These are phyloP conservation scores for Thymallus thymallus DNA, from an alignment of 2,113 vertebrate genomes.

Conservation along the genomic window DNA sequence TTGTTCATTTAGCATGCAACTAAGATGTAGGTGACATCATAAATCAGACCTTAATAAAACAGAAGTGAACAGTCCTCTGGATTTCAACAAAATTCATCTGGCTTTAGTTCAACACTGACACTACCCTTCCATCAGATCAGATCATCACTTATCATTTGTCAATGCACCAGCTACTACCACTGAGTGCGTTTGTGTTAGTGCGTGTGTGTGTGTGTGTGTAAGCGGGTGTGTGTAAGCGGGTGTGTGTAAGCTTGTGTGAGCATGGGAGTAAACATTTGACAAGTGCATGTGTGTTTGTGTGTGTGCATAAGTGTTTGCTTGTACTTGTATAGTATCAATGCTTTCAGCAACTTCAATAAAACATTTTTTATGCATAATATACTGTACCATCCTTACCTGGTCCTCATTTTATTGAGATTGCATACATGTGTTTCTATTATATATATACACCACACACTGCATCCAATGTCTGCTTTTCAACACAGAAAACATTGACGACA, in stretches of 20 bases:
- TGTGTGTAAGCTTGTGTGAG: neutral
- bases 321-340: slow-evolving; percentile 12
- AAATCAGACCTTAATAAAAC: too few species aligned
- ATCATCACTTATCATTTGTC: too few species aligned
- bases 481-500: slow-evolving; percentile 25
- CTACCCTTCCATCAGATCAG: too few species aligned
- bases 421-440: slow-evolving; percentile 25
- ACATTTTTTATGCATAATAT: slow-evolving; percentile 1
- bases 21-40: too few species aligned
- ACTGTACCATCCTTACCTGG: too few species aligned
- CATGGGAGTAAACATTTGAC: neutral
- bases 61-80: too few species aligned
- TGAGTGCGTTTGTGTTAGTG: too few species aligned
- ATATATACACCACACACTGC: slow-evolving; percentile 28
- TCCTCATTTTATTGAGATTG: slow-evolving; percentile 8
- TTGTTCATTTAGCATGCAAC: too few species aligned
- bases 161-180: too few species aligned
- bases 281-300: slow-evolving; percentile 10
- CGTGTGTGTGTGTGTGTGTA: too few species aligned
- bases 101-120: too few species aligned
- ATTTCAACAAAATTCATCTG: too few species aligned
- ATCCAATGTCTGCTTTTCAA: slow-evolving; percentile 26
- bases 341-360: slow-evolving; percentile 17
- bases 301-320: neutral
- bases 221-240: neutral